A percentile compares a stretch with the other conserved stretches of the same genome.
Evolutionary conservation across 1,140 invertebrate genomes (phyloP).

Genomic region (Physella acuta): DNA sequence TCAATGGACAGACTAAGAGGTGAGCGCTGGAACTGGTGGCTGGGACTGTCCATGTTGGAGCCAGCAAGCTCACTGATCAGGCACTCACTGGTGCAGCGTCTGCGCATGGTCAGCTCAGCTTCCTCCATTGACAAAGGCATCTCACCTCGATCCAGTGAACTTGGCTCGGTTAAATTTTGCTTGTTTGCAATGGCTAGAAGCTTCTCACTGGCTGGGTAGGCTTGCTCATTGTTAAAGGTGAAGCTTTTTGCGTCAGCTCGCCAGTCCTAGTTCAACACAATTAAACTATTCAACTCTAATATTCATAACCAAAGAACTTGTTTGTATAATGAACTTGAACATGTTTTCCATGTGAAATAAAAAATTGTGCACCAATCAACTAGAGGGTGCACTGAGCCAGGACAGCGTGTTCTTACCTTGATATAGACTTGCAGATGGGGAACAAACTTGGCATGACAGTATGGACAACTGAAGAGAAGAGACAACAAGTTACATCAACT

Average conservation of each 20-base stretch:
- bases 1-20: conserved; percentile 43
- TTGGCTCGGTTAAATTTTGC: conserved; percentile 20
- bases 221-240: conserved; percentile 20
- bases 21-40: conserved; percentile 27
- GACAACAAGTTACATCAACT: no score
- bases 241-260: conserved; percentile 64
- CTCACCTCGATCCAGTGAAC: conserved; percentile 23
- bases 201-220: conserved; percentile 4
- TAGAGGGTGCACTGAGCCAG: no score
- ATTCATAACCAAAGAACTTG: no score
- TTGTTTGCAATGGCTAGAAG: conserved; percentile 5
- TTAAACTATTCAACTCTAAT: no score
- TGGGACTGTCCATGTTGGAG: conserved; percentile 34
- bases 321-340: no score
- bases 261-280: conserved; percentile 69
- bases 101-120: conserved; percentile 28
- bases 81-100: conserved; percentile 54
- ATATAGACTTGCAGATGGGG: conserved; percentile 57
- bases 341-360: no score
- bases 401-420: conserved; percentile 46
- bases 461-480: conserved; percentile 58
- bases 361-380: no score
- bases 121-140: conserved; percentile 28
- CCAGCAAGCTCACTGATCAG: conserved; percentile 35
- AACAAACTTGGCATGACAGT: conserved; percentile 56